Evolutionary conservation across 2,797 vertebrate species (phyloP), one percentile per base, ranked within the genome.

Genomic region (Spinibarbus caldwelli): DNA sequence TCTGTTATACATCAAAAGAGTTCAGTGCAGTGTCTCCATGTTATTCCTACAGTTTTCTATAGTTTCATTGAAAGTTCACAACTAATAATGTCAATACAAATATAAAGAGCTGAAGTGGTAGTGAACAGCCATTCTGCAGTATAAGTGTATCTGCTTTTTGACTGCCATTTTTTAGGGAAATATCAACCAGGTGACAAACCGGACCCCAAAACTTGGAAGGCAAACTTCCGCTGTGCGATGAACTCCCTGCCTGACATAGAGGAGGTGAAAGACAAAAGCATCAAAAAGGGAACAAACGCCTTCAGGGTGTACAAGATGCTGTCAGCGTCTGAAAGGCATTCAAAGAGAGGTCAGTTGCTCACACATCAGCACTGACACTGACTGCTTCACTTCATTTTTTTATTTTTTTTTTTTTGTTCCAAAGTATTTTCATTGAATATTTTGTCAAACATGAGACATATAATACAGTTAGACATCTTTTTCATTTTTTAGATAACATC

Each of bases 151-250:
- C 34, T 2, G 34, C 11, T 68, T 68, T 84, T 31, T 6, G 0
- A 29, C 6, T 38, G 6, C 6, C 5, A 21, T 67, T 62, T 78
- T 84, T 81, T 89, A 97, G 98, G 98, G 86, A 99, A 99, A 92
- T 99, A 95, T 92, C 97, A 98, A 87, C 96, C 94, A 12, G 97
- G 95, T 34, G 97, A 99, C 91, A 98, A 97, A 75, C 96, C 97
- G 0, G 98, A 99, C 90, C 98, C 98, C 31, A 99, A 99, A 93
- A 99, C 98, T 0, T 99, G 98, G 98, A 99, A 99, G 86, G 98
- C 98, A 3, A 99, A 99, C 89, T 99, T 99, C 90, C 97, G 98
- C 79, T 99, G 98, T 87, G 98, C 98, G 68, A 99, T 99, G 98
- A 99, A 99, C 95, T 99, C 98, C n/a, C 92, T 99, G 89, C 98